Conservation (phyloP, 2,113 vertebrate genomes). For the Eulemur rufifrons region DNA sequence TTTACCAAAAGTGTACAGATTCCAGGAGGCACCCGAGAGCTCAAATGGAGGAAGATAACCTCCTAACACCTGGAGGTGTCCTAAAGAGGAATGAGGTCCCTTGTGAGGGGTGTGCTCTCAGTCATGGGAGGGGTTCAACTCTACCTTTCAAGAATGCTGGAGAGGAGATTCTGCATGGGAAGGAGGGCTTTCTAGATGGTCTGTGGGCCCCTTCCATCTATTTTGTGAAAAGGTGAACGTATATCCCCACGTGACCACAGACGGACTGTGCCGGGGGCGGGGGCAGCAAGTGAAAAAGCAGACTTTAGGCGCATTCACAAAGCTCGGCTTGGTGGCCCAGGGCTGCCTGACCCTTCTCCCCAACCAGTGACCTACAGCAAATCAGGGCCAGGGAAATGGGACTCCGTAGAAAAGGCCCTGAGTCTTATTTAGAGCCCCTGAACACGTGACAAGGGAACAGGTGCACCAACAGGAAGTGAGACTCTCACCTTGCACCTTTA, state of each 20-base stretch:
- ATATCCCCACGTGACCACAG: background rate
- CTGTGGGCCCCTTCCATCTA: background rate
- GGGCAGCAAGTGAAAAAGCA: background rate
- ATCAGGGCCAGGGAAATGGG: background rate
- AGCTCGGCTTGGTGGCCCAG: background rate
- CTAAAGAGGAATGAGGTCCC: background rate
- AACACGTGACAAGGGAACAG: background rate
- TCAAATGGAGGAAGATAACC: background rate
- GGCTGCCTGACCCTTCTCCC: accelerated
- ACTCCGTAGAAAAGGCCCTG: background rate
- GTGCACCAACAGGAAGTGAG: background rate
- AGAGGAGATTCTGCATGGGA: background rate
- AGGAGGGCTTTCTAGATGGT: too few species aligned
- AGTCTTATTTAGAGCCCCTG: background rate
- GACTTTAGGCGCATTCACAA: background rate
- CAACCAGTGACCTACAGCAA: background rate
- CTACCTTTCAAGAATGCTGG: background rate
- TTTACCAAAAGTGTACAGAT: background rate
- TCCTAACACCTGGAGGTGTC: background rate
- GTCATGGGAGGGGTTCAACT: background rate
- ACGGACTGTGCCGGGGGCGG: background rate
- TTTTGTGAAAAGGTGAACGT: background rate
- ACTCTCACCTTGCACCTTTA: accelerated
- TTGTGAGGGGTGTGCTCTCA: background rate
- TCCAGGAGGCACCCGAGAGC: background rate